Evolutionary conservation across 2,888 invertebrate genomes (phyloP).

Genomic region (Aricia artaxerxes): DNA sequence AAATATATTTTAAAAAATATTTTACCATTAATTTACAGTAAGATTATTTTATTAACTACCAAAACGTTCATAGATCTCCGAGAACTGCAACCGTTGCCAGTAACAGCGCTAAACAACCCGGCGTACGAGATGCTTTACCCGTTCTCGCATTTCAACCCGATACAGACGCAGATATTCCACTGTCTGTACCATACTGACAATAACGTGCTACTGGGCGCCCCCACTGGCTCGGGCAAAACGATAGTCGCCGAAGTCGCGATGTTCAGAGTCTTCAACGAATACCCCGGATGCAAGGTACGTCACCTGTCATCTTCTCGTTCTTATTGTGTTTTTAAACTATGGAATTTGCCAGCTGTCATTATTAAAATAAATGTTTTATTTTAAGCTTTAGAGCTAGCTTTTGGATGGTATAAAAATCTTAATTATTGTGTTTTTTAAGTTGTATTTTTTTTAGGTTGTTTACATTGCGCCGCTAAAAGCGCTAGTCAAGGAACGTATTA

Average conservation of each 20-base stretch:
- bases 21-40: too few relatives aligned
- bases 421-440: background rate
- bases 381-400: background rate
- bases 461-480: slow-evolving; percentile 99
- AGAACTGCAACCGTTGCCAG: slow-evolving; percentile 93
- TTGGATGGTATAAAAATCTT: too few relatives aligned
- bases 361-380: background rate
- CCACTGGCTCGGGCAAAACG: slow-evolving; percentile 98
- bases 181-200: slow-evolving; percentile 96
- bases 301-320: background rate
- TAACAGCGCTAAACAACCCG: slow-evolving; percentile 88
- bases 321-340: background rate
- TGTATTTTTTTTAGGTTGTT: slow-evolving; percentile 83
- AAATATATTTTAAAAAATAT: too few relatives aligned
- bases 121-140: slow-evolving; percentile 90
- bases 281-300: slow-evolving; percentile 87
- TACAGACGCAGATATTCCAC: slow-evolving; percentile 99
- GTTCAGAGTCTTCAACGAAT: slow-evolving; percentile 91
- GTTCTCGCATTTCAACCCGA: slow-evolving; percentile 98
- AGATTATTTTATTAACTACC: slow-evolving; percentile 31
- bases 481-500: slow-evolving; percentile 96
- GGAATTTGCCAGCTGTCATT: background rate
- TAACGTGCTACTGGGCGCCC: slow-evolving; percentile 96
- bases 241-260: slow-evolving; percentile 99
- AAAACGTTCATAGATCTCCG: slow-evolving; percentile 83